These are phyloP conservation scores for Adelges cooleyi DNA, from an alignment of 1,140 invertebrate species.

Conservation along the genomic window DNA sequence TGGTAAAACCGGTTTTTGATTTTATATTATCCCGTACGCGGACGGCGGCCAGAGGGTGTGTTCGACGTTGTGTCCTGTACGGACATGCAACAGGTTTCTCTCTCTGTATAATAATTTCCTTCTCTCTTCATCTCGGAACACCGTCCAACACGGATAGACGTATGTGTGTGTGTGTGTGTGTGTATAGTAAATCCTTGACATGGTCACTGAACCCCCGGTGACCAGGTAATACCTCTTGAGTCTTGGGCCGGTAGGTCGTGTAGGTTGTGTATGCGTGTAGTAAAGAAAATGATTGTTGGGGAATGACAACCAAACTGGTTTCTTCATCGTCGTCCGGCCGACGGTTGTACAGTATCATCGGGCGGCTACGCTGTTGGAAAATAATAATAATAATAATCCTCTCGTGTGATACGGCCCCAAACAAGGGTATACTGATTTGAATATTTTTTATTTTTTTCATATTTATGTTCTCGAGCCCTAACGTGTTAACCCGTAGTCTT, in stretches of 20 bases:
- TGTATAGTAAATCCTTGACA: constrained; percentile 26
- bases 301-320: constrained; percentile 28
- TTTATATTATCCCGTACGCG: constrained; percentile 8
- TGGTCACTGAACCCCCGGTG: constrained; percentile 26
- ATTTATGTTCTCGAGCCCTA: too few relatives aligned
- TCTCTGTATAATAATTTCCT: too few relatives aligned
- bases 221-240: constrained; percentile 21
- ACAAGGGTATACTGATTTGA: too few relatives aligned
- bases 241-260: constrained; percentile 12
- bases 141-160: constrained; percentile 1
- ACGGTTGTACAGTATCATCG: not conserved
- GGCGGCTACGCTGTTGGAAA: not conserved
- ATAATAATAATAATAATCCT: constrained; percentile 7
- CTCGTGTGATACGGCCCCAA: too few relatives aligned
- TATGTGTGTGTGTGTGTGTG: not conserved
- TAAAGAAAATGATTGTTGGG: constrained; percentile 25
- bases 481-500: too few relatives aligned
- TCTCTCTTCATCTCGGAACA: not conserved
- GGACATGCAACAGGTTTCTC: constrained; percentile 24
- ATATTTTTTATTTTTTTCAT: too few relatives aligned
- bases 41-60: not conserved
- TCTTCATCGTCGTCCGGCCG: constrained; percentile 2
- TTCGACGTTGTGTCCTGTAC: constrained; percentile 4
- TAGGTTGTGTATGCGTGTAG: not conserved
- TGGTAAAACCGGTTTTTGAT: constrained; percentile 13